Evolutionary conservation across 1,140 invertebrate genomes (phyloP), one percentile per base, ranked within the genome.

Genomic region (Mizuhopecten yessoensis): DNA sequence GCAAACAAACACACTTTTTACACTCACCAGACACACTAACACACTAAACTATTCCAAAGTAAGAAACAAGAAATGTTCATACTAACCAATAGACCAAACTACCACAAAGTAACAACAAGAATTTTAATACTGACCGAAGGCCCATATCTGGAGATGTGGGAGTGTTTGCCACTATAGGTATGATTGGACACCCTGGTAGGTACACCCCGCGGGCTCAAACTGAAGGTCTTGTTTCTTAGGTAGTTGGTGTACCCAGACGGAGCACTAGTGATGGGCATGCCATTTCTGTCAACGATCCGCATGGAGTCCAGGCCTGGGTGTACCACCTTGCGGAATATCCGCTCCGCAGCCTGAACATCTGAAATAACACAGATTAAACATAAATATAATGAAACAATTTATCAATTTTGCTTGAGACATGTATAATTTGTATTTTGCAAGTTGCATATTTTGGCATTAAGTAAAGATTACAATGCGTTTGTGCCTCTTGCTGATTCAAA

Each of bases 231-330:
- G 23, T 90, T 88, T 23, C 87, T 88, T 13, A 91, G 23, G 13
- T 75, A 89, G 34, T 86, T 89, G 10, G 88, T 75, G 17, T 88
- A 88, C 86, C 86, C 89, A 29, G 57, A 75, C 23, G 36, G 86
- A 2, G 86, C 86, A 57, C 36, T 91, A 13, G 86, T 42, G 33
- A 89, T 34, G 3, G 92, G 90, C 17, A 91, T 20, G 11, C 92
- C 92, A 91, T 92, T 92, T 34, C 90, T 92, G 57, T 92, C 92
- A 0, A 92, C 92, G 15, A 92, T 87, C 34, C 86, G 42, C 33
- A 92, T 34, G 20, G 92, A 90, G 34, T 92, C 90, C 33, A 92
- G 42, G 20, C 92, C 92, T 86, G 92, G 92, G 34, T 92, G 90
- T 13, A 92, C 88, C 45, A 92, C 90, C 57, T 92, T 92, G 29